Conservation (phyloP, 1,140 invertebrate genomes). For the Conus ventricosus region DNA sequence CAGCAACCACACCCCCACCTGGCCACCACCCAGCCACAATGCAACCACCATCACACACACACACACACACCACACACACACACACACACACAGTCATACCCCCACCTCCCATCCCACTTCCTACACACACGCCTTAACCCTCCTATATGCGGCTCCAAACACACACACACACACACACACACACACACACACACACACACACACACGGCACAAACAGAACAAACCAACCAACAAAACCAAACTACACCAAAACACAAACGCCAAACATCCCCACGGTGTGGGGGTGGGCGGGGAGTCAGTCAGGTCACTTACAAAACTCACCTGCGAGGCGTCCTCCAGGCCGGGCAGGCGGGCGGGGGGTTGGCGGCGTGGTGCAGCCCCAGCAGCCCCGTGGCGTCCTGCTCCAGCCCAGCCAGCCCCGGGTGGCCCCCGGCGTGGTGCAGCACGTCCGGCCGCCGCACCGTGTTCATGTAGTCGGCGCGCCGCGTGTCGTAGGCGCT, state of each 20-base stretch:
- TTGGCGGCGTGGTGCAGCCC: slow-evolving; percentile 46
- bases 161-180: too few species aligned
- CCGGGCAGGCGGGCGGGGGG: slow-evolving; percentile 75
- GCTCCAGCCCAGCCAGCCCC: slow-evolving; percentile 76
- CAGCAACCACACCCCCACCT: neutral
- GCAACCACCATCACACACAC: too few species aligned
- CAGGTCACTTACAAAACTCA: slow-evolving; percentile 56
- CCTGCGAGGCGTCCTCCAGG: slow-evolving; percentile 83
- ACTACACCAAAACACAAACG: neutral
- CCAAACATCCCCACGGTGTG: neutral
- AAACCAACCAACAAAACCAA: neutral
- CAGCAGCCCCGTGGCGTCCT: slow-evolving; percentile 71
- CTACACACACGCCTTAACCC: too few species aligned
- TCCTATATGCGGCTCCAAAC: too few species aligned
- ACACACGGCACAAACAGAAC: neutral
- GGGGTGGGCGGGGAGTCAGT: too few species aligned
- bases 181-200: too few species aligned
- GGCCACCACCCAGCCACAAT: too few species aligned
- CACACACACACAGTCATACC: neutral
- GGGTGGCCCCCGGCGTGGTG: slow-evolving; percentile 76
- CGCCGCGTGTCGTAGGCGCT: slow-evolving; percentile 63
- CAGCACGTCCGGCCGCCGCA: slow-evolving; percentile 80
- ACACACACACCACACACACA: neutral
- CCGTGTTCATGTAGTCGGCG: slow-evolving; percentile 71
- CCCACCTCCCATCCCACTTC: neutral